Percentiles rank a stretch among this genome's conserved stretches.
Conservation (phyloP, 2,113 vertebrate species). For the Tachuris rubrigastra region DNA sequence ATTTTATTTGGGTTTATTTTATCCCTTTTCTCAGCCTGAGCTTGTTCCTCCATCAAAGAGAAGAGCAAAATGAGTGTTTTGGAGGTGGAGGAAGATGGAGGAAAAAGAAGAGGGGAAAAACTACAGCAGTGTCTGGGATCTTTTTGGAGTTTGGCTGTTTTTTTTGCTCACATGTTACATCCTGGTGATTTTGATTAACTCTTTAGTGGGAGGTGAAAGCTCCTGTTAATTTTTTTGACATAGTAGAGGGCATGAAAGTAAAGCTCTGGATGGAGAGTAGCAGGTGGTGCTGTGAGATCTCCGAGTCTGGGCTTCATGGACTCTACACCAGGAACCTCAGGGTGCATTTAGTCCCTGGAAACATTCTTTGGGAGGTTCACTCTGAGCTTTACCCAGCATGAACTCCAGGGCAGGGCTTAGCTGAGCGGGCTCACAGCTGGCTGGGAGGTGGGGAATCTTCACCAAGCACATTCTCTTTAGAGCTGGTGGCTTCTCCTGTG, state of each 20-base stretch:
- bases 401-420: neutral
- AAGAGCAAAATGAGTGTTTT: slow-evolving; percentile 24
- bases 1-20: slow-evolving; percentile 43
- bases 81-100: slow-evolving; percentile 3
- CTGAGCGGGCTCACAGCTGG: neutral
- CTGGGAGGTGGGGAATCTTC: neutral
- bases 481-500: neutral
- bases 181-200: neutral
- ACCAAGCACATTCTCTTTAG: accelerated
- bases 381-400: neutral
- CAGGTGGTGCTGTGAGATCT: neutral
- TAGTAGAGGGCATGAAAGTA: neutral
- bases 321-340: neutral
- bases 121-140: neutral
- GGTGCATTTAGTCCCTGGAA: neutral
- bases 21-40: slow-evolving; percentile 52
- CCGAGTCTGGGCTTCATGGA: neutral
- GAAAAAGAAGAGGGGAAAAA: slow-evolving; percentile 1
- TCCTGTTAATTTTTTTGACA: neutral
- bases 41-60: neutral
- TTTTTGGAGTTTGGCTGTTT: neutral
- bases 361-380: neutral
- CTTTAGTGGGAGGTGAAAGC: neutral
- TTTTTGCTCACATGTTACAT: neutral
- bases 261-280: neutral